phyloP scores from a whole-genome alignment of 92 coral and sea anemone species.

The Umimayanthus chanpuru region DNA sequence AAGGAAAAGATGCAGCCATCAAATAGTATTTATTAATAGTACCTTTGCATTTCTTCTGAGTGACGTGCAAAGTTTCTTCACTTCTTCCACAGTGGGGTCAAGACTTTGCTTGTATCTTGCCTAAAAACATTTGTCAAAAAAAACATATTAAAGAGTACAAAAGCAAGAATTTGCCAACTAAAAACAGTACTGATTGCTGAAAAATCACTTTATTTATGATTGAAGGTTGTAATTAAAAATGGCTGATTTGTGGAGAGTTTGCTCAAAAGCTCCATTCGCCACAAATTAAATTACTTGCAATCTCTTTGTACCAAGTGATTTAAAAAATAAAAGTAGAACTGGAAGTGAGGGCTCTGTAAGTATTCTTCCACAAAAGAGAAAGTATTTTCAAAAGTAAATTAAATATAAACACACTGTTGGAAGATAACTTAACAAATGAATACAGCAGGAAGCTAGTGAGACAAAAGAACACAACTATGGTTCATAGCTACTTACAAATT shows the following conservation, averaged over 20 bases:
- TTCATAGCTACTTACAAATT: not conserved
- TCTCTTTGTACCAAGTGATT: no score
- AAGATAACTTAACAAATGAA: no score
- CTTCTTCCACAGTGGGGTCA: conserved; percentile 96
- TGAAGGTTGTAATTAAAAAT: not conserved
- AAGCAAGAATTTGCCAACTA: not conserved
- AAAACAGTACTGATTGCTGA: not conserved
- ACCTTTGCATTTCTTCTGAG: conserved; percentile 98
- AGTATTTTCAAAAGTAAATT: no score
- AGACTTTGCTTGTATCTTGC: conserved; percentile 95
- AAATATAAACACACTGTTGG: no score
- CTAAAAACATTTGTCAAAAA: conserved; percentile 43
- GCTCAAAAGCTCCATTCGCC: not conserved
- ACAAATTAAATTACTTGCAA: not conserved
- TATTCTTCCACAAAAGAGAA: no score
- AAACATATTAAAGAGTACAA: not conserved
- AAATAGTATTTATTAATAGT: not conserved
- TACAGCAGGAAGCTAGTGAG: not conserved
- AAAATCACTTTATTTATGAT: not conserved
- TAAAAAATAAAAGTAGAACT: no score
- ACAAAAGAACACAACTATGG: not conserved
- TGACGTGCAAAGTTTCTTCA: conserved; percentile 89
- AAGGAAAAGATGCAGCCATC: not conserved
- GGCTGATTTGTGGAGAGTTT: no score
- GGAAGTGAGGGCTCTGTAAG: no score